phyloP scores from a whole-genome alignment of 2,113 vertebrate species.

The Neogobius melanostomus region DNA sequence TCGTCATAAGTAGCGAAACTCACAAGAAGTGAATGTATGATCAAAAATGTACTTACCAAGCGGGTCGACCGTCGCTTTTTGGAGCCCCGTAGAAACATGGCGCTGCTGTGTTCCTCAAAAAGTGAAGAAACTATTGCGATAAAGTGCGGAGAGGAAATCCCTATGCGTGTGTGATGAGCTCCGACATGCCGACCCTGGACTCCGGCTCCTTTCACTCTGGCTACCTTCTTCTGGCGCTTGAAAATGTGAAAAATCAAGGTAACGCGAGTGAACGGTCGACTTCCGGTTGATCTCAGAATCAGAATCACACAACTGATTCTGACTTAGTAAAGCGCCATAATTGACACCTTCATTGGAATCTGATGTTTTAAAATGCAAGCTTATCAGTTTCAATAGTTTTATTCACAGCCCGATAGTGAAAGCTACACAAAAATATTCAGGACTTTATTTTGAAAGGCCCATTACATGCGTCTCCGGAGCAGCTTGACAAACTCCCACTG shows the following conservation, averaged over 20 bases:
- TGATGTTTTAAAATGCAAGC: neutral
- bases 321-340: neutral
- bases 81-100: constrained; percentile 79
- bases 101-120: constrained; percentile 22
- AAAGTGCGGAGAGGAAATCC: neutral
- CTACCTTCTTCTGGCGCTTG: constrained; percentile 15
- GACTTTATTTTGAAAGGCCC: constrained; percentile 48
- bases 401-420: rapidly evolving
- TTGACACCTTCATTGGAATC: rapidly evolving
- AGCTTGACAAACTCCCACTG: constrained; percentile 7
- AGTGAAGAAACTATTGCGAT: neutral
- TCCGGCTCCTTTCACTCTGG: constrained; percentile 23
- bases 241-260: constrained; percentile 20
- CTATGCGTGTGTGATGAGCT: constrained; percentile 22
- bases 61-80: constrained; percentile 78
- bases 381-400: neutral
- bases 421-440: rapidly evolving
- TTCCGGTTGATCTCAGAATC: constrained; percentile 31
- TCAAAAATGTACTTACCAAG: constrained; percentile 67
- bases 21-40: constrained; percentile 8
- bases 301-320: constrained; percentile 16
- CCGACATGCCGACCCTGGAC: constrained; percentile 36
- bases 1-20: neutral
- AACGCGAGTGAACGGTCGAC: rapidly evolving
- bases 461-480: rapidly evolving